These are phyloP conservation scores for Turdus rufiventris DNA, from an alignment of 2,113 vertebrate species.

Conservation along the genomic window DNA sequence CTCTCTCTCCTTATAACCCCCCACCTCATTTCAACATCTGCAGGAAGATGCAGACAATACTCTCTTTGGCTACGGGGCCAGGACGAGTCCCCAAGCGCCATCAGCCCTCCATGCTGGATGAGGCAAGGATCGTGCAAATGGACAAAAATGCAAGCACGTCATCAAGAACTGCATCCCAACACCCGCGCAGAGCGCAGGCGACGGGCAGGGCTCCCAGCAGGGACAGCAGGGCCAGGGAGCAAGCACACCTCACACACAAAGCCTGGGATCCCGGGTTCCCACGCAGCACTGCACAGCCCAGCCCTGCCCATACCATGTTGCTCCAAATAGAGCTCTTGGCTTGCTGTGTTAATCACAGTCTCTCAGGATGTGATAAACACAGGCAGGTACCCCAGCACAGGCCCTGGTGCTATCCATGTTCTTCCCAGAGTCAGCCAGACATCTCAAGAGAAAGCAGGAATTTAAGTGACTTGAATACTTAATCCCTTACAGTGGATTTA, in stretches of 20 bases:
- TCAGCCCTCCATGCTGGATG: neutral
- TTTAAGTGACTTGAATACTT: neutral
- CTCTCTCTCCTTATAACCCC: neutral
- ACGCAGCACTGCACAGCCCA: neutral
- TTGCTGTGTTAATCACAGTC: neutral
- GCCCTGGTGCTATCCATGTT: neutral
- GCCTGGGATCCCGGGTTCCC: accelerated
- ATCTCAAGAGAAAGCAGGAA: accelerated
- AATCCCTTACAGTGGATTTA: neutral
- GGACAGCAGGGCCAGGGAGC: neutral
- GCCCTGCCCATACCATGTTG: neutral
- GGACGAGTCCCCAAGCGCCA: neutral
- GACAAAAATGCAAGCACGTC: neutral
- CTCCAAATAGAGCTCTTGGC: neutral
- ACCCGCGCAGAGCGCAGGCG: accelerated
- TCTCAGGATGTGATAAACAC: neutral
- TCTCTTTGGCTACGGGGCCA: neutral
- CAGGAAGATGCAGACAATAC: neutral
- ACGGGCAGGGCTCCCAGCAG: neutral
- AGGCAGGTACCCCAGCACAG: neutral
- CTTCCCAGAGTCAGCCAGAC: neutral
- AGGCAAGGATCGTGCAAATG: neutral
- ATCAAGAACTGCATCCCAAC: neutral
- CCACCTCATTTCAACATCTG: neutral
- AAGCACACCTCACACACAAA: accelerated